Conservation (phyloP, 2,888 invertebrate genomes). For the Pandemis heparana region DNA sequence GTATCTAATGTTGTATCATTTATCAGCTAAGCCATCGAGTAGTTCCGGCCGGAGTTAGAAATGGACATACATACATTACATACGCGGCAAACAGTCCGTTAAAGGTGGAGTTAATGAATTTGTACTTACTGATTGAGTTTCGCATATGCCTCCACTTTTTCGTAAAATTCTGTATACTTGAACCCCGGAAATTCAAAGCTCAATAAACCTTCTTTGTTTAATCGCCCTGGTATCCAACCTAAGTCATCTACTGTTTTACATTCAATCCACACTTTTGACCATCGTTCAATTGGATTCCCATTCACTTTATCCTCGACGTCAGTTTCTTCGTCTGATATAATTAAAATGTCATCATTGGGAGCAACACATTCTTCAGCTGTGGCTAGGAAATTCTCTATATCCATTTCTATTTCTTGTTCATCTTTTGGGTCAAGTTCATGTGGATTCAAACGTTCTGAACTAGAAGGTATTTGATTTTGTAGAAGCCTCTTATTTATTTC, state of each 20-base stretch:
- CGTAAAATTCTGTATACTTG: slow-evolving; percentile 65
- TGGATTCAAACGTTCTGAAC: slow-evolving; percentile 33
- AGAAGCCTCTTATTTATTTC: slow-evolving; percentile 72
- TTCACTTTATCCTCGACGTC: slow-evolving; percentile 44
- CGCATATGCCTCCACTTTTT: slow-evolving; percentile 61
- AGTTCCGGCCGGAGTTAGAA: too few relatives aligned
- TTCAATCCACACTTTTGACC: slow-evolving; percentile 64
- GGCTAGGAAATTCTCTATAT: slow-evolving; percentile 64
- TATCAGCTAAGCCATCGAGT: too few relatives aligned
- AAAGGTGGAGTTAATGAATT: neutral
- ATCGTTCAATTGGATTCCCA: slow-evolving; percentile 26
- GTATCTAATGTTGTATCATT: too few relatives aligned
- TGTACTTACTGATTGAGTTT: slow-evolving; percentile 75
- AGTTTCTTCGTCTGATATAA: slow-evolving; percentile 58
- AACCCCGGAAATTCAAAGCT: slow-evolving; percentile 75
- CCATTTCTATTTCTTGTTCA: slow-evolving; percentile 49
- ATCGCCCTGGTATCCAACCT: slow-evolving; percentile 67
- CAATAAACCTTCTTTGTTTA: slow-evolving; percentile 54
- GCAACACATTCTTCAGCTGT: slow-evolving; percentile 50
- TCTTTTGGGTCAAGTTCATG: slow-evolving; percentile 18
- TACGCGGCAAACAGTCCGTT: too few relatives aligned
- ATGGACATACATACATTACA: too few relatives aligned
- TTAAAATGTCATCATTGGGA: slow-evolving; percentile 49
- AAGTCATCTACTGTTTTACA: slow-evolving; percentile 62
- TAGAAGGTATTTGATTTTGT: slow-evolving; percentile 46